Evolutionary conservation across 2,113 vertebrate genomes (phyloP), one percentile per base, ranked within the genome.

Genomic region (Ciconia maguari): DNA sequence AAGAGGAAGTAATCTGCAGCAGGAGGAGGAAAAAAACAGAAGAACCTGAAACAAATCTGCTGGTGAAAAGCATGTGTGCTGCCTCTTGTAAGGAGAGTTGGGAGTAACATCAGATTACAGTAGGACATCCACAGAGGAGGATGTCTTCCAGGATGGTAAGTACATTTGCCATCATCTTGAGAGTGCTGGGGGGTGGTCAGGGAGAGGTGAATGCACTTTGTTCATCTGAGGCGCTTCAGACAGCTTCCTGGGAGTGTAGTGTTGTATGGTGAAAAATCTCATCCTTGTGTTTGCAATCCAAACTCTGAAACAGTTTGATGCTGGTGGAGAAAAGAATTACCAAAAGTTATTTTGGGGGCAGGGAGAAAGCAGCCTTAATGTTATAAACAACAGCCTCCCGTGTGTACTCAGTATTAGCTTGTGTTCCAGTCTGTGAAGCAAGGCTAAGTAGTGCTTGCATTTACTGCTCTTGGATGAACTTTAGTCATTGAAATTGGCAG

Each of bases 1-100:
- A 92, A 90, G 95, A 76, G 95, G 97, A 97, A 97, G 95, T 90
- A n/a, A 34, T 82, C 48, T 55, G 48, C 57, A 82, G 57, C 14
- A 84, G 82, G 51, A 93, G 38, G 76, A 70, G 54, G 2, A 11
- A 65, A 48, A 80, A 54, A 7, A 0, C 57, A 88, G 75, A 94
- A 72, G 76, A 90, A 72, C 29, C 44, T 4, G 2, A 81, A 90
- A 70, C 24, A 77, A 90, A 88, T 65, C 62, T 83, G 41, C 74
- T 79, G 65, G 29, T 3, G 10, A 55, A 54, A 66, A 71, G 62
- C 16, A 19, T 19, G 18, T 20, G 9, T 1, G 0, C 34, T 78
- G 21, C n/a, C 44, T 68, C 57, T 84, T 49, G 19, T 46, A 55
- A 46, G 46, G 3, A 41, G 36, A 30, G n/a, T 15, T 83, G 68